Percentiles rank a stretch among this genome's conserved stretches.
phyloP scores from a whole-genome alignment of 2,888 invertebrate species.

The Uropetala carovei region DNA sequence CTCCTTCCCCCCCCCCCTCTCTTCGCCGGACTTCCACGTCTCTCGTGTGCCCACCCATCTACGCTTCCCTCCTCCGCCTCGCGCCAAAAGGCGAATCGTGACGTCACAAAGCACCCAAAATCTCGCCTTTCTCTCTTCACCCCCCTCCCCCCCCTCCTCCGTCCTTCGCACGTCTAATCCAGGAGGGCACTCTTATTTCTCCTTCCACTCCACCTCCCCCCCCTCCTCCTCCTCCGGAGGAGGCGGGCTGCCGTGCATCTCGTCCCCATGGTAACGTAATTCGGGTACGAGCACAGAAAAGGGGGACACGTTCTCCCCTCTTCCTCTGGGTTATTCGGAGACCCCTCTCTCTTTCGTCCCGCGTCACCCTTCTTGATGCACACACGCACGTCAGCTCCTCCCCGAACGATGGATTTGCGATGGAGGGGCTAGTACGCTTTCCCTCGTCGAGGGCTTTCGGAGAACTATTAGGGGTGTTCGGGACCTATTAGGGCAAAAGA shows the following conservation, averaged over 20 bases:
- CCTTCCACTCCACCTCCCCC: background rate
- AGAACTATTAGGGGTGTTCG: background rate
- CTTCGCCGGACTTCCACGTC: no score
- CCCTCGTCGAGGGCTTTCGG: no score
- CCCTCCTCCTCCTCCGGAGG: background rate
- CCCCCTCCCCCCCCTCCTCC: background rate
- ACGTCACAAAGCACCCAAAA: slow-evolving; percentile 20
- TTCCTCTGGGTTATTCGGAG: no score
- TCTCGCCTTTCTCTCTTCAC: background rate
- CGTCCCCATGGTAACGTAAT: slow-evolving; percentile 17
- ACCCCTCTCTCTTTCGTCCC: background rate
- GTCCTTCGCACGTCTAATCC: background rate
- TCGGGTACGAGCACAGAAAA: background rate
- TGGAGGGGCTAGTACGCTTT: no score
- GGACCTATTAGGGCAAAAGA: background rate
- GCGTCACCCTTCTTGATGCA: background rate
- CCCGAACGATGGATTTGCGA: background rate
- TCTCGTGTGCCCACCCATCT: no score
- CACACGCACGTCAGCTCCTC: background rate
- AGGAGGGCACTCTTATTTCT: background rate
- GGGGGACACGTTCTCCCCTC: background rate
- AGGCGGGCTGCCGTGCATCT: background rate
- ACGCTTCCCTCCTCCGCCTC: background rate
- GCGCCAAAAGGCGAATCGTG: background rate
- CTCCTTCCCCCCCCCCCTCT: no score